Evolutionary conservation across 2,113 vertebrate genomes (phyloP).

Genomic region (Corydoras maculifer): DNA sequence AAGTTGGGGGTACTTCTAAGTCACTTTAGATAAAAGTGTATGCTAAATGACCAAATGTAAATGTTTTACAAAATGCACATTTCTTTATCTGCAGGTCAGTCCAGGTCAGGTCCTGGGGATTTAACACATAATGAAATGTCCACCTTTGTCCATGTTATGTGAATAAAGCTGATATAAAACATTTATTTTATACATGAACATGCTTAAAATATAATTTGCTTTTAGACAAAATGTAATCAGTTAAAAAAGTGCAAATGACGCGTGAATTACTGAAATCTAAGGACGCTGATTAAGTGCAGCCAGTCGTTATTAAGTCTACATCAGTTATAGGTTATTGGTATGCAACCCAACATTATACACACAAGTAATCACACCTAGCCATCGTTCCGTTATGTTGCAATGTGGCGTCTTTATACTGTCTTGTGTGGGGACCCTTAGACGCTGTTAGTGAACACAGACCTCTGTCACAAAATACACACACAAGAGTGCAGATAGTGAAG

Average conservation of each 20-base stretch:
- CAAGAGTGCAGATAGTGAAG: constrained; percentile 47
- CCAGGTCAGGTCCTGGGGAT: too few relatives aligned
- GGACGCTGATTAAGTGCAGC: constrained; percentile 49
- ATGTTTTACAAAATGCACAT: too few relatives aligned
- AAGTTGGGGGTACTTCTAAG: too few relatives aligned
- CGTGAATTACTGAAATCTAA: constrained; percentile 39
- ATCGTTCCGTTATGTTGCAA: background rate
- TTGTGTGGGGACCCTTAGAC: constrained; percentile 5
- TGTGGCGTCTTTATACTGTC: constrained; percentile 12
- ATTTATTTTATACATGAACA: too few relatives aligned
- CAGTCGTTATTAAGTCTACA: constrained; percentile 56
- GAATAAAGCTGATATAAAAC: too few relatives aligned
- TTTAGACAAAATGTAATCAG: constrained; percentile 22
- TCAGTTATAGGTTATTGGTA: constrained; percentile 50
- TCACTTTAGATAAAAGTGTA: too few relatives aligned
- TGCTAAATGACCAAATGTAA: too few relatives aligned
- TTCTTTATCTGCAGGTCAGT: too few relatives aligned
- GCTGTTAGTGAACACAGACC: constrained; percentile 4
- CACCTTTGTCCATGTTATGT: too few relatives aligned
- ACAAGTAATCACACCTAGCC: constrained; percentile 12
- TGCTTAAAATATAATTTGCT: background rate
- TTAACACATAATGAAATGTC: too few relatives aligned
- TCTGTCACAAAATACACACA: constrained; percentile 1
- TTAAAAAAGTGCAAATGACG: constrained; percentile 32
- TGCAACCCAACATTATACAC: constrained; percentile 7